These are phyloP conservation scores for Diglossa brunneiventris DNA, from an alignment of 2,113 vertebrate species.

Conservation along the genomic window DNA sequence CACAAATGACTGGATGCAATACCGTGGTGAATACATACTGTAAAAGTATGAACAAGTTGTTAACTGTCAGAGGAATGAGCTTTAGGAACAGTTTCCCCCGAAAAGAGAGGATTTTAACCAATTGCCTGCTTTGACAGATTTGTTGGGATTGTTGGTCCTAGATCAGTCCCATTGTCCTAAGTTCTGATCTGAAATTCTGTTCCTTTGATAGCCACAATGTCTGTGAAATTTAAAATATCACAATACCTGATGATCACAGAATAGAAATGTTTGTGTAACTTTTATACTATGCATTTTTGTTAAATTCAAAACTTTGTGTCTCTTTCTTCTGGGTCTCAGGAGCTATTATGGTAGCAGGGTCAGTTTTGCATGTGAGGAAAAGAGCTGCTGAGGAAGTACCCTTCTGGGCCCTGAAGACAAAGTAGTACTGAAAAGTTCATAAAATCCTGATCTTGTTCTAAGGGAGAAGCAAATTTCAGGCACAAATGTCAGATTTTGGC, in stretches of 20 bases:
- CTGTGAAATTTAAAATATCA: not conserved
- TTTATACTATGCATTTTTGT: not conserved
- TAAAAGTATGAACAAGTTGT: not conserved
- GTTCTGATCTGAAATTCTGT: not conserved
- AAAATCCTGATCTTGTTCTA: conserved; percentile 3
- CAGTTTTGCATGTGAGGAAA: not conserved
- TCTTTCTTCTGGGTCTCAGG: not conserved
- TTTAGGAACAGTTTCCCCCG: not conserved
- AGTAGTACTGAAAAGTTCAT: not conserved
- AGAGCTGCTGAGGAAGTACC: not conserved
- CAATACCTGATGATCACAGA: not conserved
- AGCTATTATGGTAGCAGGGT: not conserved
- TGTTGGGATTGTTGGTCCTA: not conserved
- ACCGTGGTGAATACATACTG: not conserved
- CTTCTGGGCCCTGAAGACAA: not conserved
- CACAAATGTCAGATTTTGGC: not conserved
- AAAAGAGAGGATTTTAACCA: not conserved
- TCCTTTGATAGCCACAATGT: not conserved
- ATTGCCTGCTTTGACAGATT: not conserved
- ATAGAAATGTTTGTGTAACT: not conserved
- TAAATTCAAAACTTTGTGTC: not conserved
- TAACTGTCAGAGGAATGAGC: not conserved
- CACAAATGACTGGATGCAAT: not conserved
- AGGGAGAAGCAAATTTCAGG: not conserved
- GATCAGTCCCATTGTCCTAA: not conserved